phyloP scores from a whole-genome alignment of 2,113 vertebrate species.

The Sinocyclocheilus maitianheensis region DNA sequence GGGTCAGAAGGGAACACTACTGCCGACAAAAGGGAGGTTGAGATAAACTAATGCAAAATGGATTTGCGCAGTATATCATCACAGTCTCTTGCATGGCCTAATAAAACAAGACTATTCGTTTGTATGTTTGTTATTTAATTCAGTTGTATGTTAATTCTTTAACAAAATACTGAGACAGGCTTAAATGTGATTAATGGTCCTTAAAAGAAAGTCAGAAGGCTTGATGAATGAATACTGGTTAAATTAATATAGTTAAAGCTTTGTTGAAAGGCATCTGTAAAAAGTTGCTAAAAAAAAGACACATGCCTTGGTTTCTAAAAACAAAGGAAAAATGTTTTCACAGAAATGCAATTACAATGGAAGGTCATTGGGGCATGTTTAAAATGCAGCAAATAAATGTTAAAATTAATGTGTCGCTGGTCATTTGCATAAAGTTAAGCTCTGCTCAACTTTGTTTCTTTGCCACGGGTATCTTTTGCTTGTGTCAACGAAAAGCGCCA shows the following conservation, averaged over 20 bases:
- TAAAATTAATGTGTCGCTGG: background rate
- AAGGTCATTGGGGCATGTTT: background rate
- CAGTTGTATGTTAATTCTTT: background rate
- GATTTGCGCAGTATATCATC: background rate
- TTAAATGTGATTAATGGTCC: background rate
- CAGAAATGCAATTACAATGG: background rate
- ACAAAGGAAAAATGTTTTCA: background rate
- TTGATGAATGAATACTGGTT: background rate
- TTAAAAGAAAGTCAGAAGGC: too few relatives aligned
- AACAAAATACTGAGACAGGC: background rate
- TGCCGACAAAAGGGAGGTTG: background rate
- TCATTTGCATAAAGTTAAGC: background rate
- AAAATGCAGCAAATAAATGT: background rate
- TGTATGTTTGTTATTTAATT: too few relatives aligned
- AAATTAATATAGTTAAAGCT: background rate
- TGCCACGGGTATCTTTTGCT: background rate
- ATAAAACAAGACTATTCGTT: background rate
- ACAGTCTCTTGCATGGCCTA: background rate
- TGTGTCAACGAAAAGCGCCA: background rate
- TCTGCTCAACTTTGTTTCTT: constrained; percentile 7
- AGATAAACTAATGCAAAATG: background rate
- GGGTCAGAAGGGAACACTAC: background rate
- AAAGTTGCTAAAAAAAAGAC: background rate
- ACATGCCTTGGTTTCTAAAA: background rate
- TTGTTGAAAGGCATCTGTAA: background rate